Evolutionary conservation across 1,140 invertebrate species (phyloP).

Genomic region (Archivesica marissinica): DNA sequence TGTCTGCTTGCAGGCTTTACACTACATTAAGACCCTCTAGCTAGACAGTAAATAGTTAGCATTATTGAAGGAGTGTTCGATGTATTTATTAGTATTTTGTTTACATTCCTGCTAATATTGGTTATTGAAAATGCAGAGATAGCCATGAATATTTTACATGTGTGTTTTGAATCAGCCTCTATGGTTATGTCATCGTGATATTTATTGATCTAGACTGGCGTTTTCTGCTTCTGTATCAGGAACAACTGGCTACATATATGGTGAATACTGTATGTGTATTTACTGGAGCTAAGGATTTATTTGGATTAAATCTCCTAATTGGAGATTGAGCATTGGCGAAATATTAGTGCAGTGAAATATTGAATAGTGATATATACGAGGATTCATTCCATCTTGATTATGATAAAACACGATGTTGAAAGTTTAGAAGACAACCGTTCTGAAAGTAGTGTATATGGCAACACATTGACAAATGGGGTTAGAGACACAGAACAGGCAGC

Average conservation of each 20-base stretch:
- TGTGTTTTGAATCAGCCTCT: background rate
- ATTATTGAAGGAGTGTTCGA: too few species aligned
- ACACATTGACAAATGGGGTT: constrained; percentile 54
- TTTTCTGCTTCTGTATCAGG: constrained; percentile 16
- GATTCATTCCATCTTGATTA: background rate
- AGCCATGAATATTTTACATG: background rate
- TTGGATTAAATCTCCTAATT: background rate
- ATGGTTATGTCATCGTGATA: background rate
- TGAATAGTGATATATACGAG: too few species aligned
- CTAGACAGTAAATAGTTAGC: too few species aligned
- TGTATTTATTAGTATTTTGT: too few species aligned
- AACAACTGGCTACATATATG: background rate
- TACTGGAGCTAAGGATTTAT: background rate
- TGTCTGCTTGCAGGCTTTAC: too few species aligned
- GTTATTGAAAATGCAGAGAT: too few species aligned
- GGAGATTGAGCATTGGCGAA: too few species aligned
- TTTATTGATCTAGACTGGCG: constrained; percentile 27
- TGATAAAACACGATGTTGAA: background rate
- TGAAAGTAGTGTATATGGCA: background rate
- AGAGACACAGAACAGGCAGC: constrained; percentile 34
- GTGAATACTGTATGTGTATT: constrained; percentile 1
- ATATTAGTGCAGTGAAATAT: too few species aligned
- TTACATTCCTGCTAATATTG: too few species aligned
- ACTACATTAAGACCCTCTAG: too few species aligned
- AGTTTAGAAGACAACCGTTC: background rate